phyloP scores from a whole-genome alignment of 92 coral and sea anemone species.

The Metridium senile region DNA sequence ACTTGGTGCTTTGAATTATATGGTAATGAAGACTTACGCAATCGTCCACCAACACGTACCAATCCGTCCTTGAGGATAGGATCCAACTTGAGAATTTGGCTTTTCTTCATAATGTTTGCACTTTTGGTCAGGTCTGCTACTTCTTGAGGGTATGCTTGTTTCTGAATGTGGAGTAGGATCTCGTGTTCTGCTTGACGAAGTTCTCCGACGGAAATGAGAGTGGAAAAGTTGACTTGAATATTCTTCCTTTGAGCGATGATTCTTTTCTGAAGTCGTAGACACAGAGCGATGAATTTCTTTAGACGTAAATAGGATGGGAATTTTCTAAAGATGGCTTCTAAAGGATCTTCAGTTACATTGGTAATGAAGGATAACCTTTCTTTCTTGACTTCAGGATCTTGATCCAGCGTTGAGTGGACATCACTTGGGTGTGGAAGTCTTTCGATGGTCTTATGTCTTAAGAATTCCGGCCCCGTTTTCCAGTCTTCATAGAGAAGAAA shows the following conservation, averaged over 20 bases:
- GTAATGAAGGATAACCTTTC: conserved; percentile 3
- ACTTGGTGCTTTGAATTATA: conserved; percentile 44
- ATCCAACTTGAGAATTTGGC: conserved; percentile 19
- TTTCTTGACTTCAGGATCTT: conserved; percentile 45
- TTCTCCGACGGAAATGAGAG: not conserved
- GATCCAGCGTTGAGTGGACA: not conserved
- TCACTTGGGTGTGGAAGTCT: conserved; percentile 3
- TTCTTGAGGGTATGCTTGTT: conserved; percentile 12
- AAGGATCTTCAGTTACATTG: not conserved
- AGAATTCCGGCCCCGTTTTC: conserved; percentile 44
- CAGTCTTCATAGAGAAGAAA: conserved; percentile 32
- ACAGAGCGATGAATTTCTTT: conserved; percentile 29
- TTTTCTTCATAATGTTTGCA: conserved; percentile 3
- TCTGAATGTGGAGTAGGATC: conserved; percentile 17
- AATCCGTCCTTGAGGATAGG: conserved; percentile 22
- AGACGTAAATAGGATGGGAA: conserved; percentile 37
- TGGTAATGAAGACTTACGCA: conserved; percentile 31
- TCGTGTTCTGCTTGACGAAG: conserved; percentile 15
- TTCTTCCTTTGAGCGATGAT: not conserved
- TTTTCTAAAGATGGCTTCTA: conserved; percentile 15
- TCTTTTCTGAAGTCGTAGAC: conserved; percentile 13
- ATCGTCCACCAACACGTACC: conserved; percentile 50
- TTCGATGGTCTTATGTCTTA: conserved; percentile 6
- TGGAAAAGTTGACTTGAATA: not conserved
- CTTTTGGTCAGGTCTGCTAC: not conserved